Evolutionary conservation across 2,797 vertebrate genomes (phyloP).

Genomic region (Amniataba percoides): DNA sequence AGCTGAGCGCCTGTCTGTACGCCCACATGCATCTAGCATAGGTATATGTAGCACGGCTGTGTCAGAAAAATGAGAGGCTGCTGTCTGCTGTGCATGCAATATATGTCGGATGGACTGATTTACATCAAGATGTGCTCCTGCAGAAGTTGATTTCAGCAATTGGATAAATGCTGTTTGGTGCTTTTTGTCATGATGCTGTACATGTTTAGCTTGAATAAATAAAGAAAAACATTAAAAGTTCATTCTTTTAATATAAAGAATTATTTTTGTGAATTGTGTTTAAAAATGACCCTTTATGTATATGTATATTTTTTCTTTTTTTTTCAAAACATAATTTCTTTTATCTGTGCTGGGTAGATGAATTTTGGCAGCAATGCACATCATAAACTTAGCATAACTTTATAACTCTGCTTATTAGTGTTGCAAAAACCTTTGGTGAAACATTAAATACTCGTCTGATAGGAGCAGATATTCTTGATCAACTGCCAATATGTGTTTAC

Average conservation of each 20-base stretch:
- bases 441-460: constrained; percentile 47
- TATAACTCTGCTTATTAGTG: constrained; percentile 55
- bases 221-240: neutral
- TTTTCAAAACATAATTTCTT: neutral
- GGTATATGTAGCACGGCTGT: constrained; percentile 63
- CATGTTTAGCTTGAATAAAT: neutral
- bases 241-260: neutral
- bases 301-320: constrained; percentile 3
- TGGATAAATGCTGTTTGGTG: neutral
- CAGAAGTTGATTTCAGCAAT: constrained; percentile 3
- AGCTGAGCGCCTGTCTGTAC: constrained; percentile 74
- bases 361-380: neutral
- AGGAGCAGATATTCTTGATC: constrained; percentile 24
- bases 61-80: constrained; percentile 62
- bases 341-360: neutral
- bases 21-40: constrained; percentile 80
- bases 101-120: constrained; percentile 33
- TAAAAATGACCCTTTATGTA: no score
- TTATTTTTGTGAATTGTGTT: no score
- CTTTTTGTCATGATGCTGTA: neutral
- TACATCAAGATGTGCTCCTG: constrained; percentile 19
- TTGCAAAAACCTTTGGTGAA: constrained; percentile 55
- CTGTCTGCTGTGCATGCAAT: constrained; percentile 48
- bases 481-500: neutral
- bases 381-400: constrained; percentile 20